Percentiles rank a stretch among this genome's conserved stretches.
These are phyloP conservation scores for Orcinus orca DNA, from an alignment of 2,113 vertebrate species.

Conservation along the genomic window DNA sequence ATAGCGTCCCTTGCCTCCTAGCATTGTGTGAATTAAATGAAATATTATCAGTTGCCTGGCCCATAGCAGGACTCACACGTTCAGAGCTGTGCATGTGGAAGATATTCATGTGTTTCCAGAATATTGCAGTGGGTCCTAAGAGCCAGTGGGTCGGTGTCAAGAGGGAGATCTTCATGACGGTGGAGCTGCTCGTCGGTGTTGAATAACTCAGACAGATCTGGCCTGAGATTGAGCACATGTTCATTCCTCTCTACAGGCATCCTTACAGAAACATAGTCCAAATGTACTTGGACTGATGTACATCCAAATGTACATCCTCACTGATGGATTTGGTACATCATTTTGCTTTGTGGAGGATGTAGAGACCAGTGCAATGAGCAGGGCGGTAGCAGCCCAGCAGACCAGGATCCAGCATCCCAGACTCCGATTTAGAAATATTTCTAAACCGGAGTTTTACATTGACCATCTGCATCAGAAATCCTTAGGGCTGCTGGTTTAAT, in stretches of 20 bases:
- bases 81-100: not conserved
- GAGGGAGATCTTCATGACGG: not conserved
- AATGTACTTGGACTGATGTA: not conserved
- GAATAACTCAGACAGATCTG: not conserved
- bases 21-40: not conserved
- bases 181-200: not conserved
- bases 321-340: not conserved
- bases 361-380: not conserved
- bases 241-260: not conserved
- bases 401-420: not conserved
- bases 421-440: not conserved
- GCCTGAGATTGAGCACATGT: not conserved
- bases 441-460: not conserved
- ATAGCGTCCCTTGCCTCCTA: not conserved
- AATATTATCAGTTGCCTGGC: not conserved
- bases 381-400: not conserved
- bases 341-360: not conserved
- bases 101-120: not conserved
- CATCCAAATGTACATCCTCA: not conserved
- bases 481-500: not conserved
- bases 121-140: not conserved
- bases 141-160: not conserved
- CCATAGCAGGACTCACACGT: not conserved
- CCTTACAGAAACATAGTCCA: not conserved
- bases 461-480: not conserved